Conservation (phyloP, 2,888 invertebrate genomes). For the Lamellibrachia satsuma region DNA sequence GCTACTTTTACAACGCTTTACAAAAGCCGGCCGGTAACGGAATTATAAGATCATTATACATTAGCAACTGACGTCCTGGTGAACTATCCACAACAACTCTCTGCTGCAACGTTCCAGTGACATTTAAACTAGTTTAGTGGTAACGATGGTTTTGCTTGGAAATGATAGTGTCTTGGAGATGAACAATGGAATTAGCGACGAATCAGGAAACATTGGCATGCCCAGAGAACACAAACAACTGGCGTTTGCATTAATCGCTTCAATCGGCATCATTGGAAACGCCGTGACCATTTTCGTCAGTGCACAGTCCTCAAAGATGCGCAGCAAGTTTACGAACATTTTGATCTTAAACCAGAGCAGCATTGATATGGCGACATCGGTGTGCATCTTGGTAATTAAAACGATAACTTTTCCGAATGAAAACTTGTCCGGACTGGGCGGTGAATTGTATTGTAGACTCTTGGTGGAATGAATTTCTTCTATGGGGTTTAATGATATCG, state of each 20-base stretch:
- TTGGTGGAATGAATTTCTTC: constrained; percentile 30
- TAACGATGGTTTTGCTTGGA: no score
- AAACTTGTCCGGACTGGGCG: not conserved
- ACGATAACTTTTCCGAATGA: not conserved
- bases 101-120: no score
- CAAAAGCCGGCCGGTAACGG: no score
- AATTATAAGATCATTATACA: no score
- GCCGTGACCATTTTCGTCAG: constrained; percentile 34
- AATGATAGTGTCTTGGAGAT: no score
- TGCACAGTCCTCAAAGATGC: constrained; percentile 24
- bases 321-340: constrained; percentile 32
- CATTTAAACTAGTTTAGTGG: no score
- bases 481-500: constrained; percentile 34
- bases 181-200: not conserved
- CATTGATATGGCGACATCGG: constrained; percentile 35
- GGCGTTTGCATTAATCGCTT: constrained; percentile 22
- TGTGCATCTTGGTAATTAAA: constrained; percentile 28
- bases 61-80: no score
- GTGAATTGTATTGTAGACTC: constrained; percentile 26
- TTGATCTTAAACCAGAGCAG: constrained; percentile 37
- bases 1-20: no score
- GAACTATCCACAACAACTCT: no score
- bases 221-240: not conserved
- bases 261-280: constrained; percentile 35
- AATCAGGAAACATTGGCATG: not conserved